Percentiles rank a stretch among this genome's conserved stretches.
Evolutionary conservation across 2,113 vertebrate species (phyloP).

Genomic region (Mellivora capensis): DNA sequence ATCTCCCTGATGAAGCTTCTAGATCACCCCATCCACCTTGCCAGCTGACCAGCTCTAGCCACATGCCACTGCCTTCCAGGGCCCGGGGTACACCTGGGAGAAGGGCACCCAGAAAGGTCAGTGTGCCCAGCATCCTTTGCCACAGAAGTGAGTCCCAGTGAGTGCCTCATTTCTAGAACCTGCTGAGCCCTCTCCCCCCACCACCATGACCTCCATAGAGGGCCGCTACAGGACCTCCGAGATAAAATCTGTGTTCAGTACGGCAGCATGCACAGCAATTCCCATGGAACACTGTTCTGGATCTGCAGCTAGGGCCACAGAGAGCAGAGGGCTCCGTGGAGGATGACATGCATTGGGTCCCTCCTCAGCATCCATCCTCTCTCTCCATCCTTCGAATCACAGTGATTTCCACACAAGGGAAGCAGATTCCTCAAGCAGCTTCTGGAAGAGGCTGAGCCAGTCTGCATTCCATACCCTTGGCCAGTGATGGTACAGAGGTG

Average conservation of each 20-base stretch:
- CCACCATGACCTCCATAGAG: too few relatives aligned
- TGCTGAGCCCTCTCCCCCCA: too few relatives aligned
- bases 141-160: neutral
- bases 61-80: neutral
- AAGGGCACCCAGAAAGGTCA: neutral
- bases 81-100: accelerated
- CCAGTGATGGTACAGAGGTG: neutral
- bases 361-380: neutral
- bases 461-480: accelerated
- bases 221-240: accelerated
- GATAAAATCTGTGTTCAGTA: accelerated
- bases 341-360: neutral
- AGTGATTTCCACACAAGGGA: neutral
- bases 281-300: neutral
- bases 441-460: neutral
- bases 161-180: neutral
- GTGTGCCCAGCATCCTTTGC: accelerated
- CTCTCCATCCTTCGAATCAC: neutral
- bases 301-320: neutral
- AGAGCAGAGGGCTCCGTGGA: accelerated
- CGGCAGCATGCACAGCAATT: accelerated
- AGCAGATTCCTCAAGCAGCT: neutral
- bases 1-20: accelerated
- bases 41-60: neutral
- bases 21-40: neutral